Evolutionary conservation across 2,113 vertebrate species (phyloP).

Genomic region (Rhinoptilus africanus): DNA sequence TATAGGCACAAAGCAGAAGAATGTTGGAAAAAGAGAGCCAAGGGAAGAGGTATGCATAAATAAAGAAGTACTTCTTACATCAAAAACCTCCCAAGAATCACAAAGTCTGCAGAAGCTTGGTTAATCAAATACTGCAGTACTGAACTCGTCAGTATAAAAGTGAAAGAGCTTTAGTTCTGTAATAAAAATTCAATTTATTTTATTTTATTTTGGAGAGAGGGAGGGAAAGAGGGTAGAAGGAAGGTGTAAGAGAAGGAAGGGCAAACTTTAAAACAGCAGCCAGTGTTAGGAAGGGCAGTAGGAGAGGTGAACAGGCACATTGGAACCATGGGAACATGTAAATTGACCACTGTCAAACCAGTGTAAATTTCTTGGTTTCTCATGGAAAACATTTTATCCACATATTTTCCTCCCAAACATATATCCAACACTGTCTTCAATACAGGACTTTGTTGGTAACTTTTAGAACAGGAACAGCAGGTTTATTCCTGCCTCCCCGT

Average conservation of each 20-base stretch:
- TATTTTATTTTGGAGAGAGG: constrained; percentile 33
- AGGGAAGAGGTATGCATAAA: constrained; percentile 75
- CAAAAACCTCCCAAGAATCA: constrained; percentile 75
- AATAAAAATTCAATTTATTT: constrained; percentile 79
- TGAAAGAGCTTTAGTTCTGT: constrained; percentile 77
- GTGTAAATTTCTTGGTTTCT: constrained; percentile 90
- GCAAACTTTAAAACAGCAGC: constrained; percentile 83
- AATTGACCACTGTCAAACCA: constrained; percentile 89
- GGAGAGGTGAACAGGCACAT: constrained; percentile 81
- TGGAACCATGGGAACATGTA: constrained; percentile 82
- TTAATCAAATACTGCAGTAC: constrained; percentile 80
- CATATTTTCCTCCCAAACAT: constrained; percentile 72
- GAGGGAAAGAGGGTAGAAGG: not conserved
- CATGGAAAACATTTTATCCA: constrained; percentile 88
- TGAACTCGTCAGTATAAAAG: constrained; percentile 84
- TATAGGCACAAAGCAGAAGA: constrained; percentile 76
- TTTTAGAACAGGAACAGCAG: constrained; percentile 54
- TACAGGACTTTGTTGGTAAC: constrained; percentile 66
- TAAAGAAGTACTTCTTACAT: constrained; percentile 78
- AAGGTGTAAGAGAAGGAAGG: constrained; percentile 60
- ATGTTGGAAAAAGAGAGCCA: constrained; percentile 47
- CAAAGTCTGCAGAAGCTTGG: constrained; percentile 77
- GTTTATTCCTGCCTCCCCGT: constrained; percentile 59
- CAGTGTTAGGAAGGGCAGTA: constrained; percentile 54
- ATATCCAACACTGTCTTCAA: constrained; percentile 68